phyloP scores from a whole-genome alignment of 1,140 invertebrate genomes.

The Polypedilum pembai region DNA sequence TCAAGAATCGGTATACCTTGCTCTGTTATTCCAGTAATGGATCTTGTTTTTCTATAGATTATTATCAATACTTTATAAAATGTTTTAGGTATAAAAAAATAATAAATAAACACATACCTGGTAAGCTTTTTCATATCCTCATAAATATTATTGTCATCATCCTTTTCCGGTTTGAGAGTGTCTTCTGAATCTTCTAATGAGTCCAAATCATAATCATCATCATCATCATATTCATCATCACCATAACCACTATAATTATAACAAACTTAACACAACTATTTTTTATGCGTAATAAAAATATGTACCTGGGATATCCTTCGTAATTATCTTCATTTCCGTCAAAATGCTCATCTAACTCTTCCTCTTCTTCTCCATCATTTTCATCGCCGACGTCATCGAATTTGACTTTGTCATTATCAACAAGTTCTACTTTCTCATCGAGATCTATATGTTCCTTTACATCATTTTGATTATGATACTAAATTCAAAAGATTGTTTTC shows the following conservation, averaged over 20 bases:
- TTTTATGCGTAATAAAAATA: too few relatives aligned
- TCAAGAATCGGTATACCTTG: background rate
- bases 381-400: conserved; percentile 16
- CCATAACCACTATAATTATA: background rate
- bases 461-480: conserved; percentile 20
- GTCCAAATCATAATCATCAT: background rate
- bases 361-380: background rate
- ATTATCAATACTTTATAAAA: too few relatives aligned
- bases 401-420: background rate
- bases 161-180: background rate
- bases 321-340: background rate
- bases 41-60: background rate
- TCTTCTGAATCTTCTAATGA: background rate
- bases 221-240: background rate
- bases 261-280: too few relatives aligned
- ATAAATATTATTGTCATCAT: conserved; percentile 21
- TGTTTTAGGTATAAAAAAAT: too few relatives aligned
- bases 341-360: background rate
- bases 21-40: background rate
- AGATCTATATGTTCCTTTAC: background rate
- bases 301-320: background rate
- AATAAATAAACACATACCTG: background rate
- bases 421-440: background rate
- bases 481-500: background rate
- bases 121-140: background rate